Percentiles rank a stretch among this genome's conserved stretches.
phyloP scores from a whole-genome alignment of 2,888 invertebrate genomes.

The Uropetala carovei region DNA sequence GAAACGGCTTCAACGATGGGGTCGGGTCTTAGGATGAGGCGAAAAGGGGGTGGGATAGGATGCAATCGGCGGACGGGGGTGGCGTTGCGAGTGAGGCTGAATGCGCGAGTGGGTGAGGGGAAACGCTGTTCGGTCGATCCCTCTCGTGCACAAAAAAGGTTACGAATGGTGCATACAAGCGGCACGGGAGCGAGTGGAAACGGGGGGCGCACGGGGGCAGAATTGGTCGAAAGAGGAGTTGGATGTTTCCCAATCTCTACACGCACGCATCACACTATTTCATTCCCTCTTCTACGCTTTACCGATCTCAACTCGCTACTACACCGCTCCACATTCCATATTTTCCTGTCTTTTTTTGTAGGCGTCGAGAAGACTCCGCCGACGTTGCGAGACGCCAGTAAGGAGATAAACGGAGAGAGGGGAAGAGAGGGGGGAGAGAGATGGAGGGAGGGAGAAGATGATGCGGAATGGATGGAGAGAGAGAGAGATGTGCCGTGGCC shows the following conservation, averaged over 20 bases:
- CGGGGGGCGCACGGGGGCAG: background rate
- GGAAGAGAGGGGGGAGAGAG: background rate
- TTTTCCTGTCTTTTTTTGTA: background rate
- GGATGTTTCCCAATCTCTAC: too few relatives aligned
- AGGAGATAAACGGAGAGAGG: background rate
- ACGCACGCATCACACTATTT: background rate
- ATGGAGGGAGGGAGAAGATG: background rate
- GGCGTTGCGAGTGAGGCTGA: too few relatives aligned
- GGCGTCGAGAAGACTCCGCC: background rate
- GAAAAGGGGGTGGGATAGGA: too few relatives aligned
- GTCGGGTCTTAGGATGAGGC: too few relatives aligned
- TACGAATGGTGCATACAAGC: too few relatives aligned
- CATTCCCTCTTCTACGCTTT: background rate
- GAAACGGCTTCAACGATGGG: too few relatives aligned
- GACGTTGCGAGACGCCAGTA: conserved; percentile 9
- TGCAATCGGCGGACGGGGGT: too few relatives aligned
- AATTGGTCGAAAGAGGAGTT: background rate
- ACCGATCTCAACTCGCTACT: background rate
- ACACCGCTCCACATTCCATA: background rate
- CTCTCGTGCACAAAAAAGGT: too few relatives aligned
- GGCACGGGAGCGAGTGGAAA: background rate
- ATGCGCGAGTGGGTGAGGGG: too few relatives aligned
- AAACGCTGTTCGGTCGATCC: too few relatives aligned
- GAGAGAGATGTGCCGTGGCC: background rate
- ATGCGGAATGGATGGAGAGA: background rate